Conservation (phyloP, 2,113 vertebrate species). For the Nibea coibor region DNA sequence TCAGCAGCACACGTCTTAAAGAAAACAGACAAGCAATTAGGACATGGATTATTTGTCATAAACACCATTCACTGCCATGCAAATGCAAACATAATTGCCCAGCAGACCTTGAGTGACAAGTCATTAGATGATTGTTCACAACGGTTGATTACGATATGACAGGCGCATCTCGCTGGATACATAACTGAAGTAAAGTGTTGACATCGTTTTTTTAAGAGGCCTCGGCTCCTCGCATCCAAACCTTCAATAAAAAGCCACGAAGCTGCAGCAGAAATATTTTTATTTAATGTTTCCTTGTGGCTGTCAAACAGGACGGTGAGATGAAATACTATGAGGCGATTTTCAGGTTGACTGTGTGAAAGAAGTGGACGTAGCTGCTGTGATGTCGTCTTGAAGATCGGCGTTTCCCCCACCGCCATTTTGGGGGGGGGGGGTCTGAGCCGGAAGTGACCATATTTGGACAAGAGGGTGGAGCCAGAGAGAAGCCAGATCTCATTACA, state of each 20-base stretch:
- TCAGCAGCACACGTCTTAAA: conserved; percentile 74
- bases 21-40: conserved; percentile 86
- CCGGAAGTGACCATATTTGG: too few species aligned
- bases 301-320: background rate
- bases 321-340: background rate
- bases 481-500: too few species aligned
- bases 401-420: too few species aligned
- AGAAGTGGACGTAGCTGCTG: too few species aligned
- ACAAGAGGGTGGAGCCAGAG: too few species aligned
- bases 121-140: conserved; percentile 86
- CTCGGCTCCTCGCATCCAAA: conserved; percentile 45
- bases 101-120: conserved; percentile 86
- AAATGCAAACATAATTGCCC: conserved; percentile 86
- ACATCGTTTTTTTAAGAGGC: conserved; percentile 68
- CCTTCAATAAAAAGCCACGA: conserved; percentile 14
- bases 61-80: conserved; percentile 83
- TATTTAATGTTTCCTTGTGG: background rate
- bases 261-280: background rate
- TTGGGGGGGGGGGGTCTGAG: too few species aligned
- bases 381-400: too few species aligned
- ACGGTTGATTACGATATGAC: conserved; percentile 84
- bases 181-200: conserved; percentile 77
- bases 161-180: conserved; percentile 79
- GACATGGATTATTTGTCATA: conserved; percentile 84
- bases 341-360: background rate